Evolutionary conservation across 2,888 invertebrate genomes (phyloP).

Genomic region (Conops quadrifasciatus): DNA sequence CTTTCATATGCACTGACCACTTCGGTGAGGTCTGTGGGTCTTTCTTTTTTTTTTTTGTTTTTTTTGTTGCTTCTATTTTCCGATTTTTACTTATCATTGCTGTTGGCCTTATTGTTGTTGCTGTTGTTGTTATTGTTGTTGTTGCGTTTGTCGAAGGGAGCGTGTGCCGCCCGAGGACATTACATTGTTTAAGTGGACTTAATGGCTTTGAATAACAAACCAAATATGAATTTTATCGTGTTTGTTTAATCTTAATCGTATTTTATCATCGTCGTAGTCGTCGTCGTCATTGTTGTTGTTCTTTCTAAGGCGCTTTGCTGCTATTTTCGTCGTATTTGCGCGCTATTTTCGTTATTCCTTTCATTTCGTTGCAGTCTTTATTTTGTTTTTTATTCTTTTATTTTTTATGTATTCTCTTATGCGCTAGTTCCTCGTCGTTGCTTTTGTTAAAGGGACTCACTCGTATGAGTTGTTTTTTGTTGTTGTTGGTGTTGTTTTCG

Average conservation of each 20-base stretch:
- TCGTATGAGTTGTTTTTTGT: constrained; percentile 6
- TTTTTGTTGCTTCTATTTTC: constrained; percentile 26
- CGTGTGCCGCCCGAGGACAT: constrained; percentile 42
- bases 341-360: too few relatives aligned
- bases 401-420: too few relatives aligned
- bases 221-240: constrained; percentile 58
- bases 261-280: constrained; percentile 39
- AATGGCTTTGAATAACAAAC: constrained; percentile 47
- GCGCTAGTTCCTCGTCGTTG: constrained; percentile 35
- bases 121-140: constrained; percentile 27
- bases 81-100: constrained; percentile 9
- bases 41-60: constrained; percentile 10
- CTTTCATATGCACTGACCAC: constrained; percentile 23
- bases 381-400: constrained; percentile 12
- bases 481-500: not conserved
- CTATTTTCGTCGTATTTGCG: constrained; percentile 20
- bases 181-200: constrained; percentile 59
- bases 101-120: constrained; percentile 11
- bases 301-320: constrained; percentile 21
- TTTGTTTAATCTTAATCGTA: constrained; percentile 55
- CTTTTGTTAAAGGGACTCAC: constrained; percentile 29
- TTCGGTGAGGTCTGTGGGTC: constrained; percentile 30
- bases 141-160: constrained; percentile 31
- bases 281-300: constrained; percentile 27
- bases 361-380: too few relatives aligned